Conservation (phyloP, 2,113 vertebrate genomes). For the Gadus macrocephalus region DNA sequence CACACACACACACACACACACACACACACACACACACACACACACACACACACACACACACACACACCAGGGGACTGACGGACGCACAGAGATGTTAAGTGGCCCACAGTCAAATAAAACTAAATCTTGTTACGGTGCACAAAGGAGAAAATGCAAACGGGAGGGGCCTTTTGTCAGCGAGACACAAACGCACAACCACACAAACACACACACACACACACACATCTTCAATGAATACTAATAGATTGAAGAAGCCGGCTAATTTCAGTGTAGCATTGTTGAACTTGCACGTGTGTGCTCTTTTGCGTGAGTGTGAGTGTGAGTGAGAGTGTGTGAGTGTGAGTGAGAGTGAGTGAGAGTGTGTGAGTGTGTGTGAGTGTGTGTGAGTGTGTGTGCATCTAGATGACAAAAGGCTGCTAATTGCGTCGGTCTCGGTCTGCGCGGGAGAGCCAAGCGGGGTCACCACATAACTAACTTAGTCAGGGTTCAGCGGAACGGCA, state of each 20-base stretch:
- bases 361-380: constrained; percentile 3
- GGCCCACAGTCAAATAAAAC: neutral
- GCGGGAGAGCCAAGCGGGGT: constrained; percentile 51
- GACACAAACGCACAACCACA: constrained; percentile 27
- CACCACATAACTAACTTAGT: constrained; percentile 63
- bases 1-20: neutral
- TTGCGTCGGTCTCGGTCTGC: constrained; percentile 42
- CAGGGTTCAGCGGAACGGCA: constrained; percentile 46
- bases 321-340: neutral
- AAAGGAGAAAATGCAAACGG: neutral
- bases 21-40: neutral
- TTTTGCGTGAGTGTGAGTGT: constrained; percentile 23
- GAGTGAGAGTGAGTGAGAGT: neutral
- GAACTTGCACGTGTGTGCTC: constrained; percentile 28
- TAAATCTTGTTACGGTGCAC: neutral
- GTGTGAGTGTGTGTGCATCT: constrained; percentile 1
- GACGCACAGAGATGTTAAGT: neutral
- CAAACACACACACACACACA: neutral
- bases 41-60: neutral
- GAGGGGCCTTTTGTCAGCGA: neutral
- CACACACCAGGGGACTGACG: neutral
- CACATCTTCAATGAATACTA: too few relatives aligned
- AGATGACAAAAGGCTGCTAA: constrained; percentile 44
- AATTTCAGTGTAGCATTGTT: constrained; percentile 22
- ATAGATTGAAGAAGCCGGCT: neutral